A percentile compares a stretch with the other conserved stretches of the same genome.
Conservation (phyloP, 1,140 invertebrate species). For the Teleogryllus occipitalis region DNA sequence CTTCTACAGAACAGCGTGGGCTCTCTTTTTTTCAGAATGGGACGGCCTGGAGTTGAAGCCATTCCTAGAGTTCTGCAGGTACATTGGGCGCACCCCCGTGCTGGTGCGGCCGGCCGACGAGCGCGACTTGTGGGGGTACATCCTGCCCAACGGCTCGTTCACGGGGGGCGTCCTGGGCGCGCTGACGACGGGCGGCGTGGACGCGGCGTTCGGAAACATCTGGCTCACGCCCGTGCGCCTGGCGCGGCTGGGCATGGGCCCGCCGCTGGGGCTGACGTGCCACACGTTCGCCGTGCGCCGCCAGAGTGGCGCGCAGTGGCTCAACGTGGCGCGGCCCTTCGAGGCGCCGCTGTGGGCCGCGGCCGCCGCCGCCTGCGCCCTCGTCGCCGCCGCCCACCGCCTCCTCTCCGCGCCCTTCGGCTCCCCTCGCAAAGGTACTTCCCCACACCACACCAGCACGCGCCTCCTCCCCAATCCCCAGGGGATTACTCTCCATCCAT, state of each 20-base stretch:
- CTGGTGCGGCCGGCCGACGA: not conserved
- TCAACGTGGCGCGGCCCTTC: not conserved
- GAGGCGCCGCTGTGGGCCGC: not conserved
- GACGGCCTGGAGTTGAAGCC: slow-evolving; percentile 1
- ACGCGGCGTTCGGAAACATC: not conserved
- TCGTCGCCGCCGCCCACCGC: too few species aligned
- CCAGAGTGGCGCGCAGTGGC: not conserved
- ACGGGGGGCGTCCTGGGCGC: not conserved
- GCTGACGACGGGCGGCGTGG: not conserved
- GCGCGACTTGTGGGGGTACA: not conserved
- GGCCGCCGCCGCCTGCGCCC: not conserved
- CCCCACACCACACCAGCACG: too few species aligned
- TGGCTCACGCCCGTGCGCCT: not conserved
- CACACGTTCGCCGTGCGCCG: slow-evolving; percentile 6
- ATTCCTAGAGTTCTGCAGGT: not conserved
- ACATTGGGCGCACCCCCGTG: not conserved
- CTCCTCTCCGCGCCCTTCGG: not conserved
- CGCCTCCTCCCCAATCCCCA: too few species aligned
- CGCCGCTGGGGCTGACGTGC: not conserved
- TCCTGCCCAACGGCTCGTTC: not conserved
- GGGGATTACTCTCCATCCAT: too few species aligned
- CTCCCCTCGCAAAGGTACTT: too few species aligned
- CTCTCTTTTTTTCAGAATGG: too few species aligned
- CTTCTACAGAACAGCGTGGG: too few species aligned
- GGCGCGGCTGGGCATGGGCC: not conserved